Percentiles rank a stretch among this genome's conserved stretches.
phyloP scores from a whole-genome alignment of 2,113 vertebrate genomes.

The Eira barbara region DNA sequence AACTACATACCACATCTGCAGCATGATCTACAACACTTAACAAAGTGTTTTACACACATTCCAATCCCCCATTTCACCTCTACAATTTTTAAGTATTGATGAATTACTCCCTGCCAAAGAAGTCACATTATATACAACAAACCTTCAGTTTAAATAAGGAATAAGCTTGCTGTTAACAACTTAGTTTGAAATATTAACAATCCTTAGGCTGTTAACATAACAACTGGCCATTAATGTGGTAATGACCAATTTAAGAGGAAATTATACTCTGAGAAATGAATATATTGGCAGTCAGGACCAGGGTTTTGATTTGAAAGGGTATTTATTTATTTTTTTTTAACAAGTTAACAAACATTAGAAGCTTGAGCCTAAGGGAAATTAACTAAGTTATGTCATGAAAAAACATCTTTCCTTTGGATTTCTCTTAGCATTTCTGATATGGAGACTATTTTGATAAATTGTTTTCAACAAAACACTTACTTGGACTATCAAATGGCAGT shows the following conservation, averaged over 20 bases:
- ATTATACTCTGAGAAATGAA: conserved; percentile 76
- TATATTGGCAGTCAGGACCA: conserved; percentile 66
- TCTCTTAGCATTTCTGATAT: not conserved
- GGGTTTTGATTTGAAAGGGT: conserved; percentile 34
- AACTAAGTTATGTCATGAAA: not conserved
- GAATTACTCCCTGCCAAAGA: conserved; percentile 31
- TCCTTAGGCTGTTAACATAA: conserved; percentile 79
- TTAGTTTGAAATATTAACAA: conserved; percentile 80
- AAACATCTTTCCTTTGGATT: too few species aligned
- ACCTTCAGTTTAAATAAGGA: conserved; percentile 77
- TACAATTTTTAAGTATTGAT: conserved; percentile 5
- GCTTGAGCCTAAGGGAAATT: conserved; percentile 11
- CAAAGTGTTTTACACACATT: not conserved
- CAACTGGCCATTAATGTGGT: conserved; percentile 80
- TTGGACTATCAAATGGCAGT: not conserved
- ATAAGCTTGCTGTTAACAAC: conserved; percentile 77
- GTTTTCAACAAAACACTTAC: not conserved
- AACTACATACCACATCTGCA: not conserved
- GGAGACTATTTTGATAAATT: conserved; percentile 40
- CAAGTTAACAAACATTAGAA: conserved; percentile 13
- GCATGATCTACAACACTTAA: not conserved
- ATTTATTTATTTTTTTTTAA: not conserved
- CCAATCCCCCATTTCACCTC: not conserved
- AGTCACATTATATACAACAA: conserved; percentile 51
- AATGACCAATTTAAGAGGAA: conserved; percentile 81